A percentile compares a stretch with the other conserved stretches of the same genome.
These are phyloP conservation scores for Ceratosolen fusciceps DNA, from an alignment of 1,140 invertebrate species.

Conservation along the genomic window DNA sequence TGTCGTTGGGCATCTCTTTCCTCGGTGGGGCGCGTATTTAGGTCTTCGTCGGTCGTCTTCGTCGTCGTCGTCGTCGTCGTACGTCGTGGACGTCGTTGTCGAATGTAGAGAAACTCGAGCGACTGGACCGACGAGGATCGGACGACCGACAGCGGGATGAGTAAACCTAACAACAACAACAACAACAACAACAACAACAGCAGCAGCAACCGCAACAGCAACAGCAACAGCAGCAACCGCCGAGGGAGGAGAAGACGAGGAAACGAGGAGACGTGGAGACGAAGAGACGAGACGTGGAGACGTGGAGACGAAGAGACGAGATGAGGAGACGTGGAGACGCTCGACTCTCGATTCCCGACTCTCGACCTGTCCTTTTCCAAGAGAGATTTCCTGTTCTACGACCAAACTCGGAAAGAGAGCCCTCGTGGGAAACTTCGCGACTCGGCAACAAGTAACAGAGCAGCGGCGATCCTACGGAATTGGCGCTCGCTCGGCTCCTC, in stretches of 20 bases:
- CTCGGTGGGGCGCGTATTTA: not conserved
- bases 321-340: too few relatives aligned
- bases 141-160: constrained; percentile 3
- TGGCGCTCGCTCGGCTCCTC: not conserved
- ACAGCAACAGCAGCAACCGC: too few relatives aligned
- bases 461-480: not conserved
- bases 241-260: too few relatives aligned
- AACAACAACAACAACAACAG: too few relatives aligned
- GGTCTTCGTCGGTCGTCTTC: too few relatives aligned
- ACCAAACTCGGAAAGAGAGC: constrained; percentile 6
- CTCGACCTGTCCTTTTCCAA: constrained; percentile 15
- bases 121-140: not conserved
- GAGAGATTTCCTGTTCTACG: constrained; percentile 16
- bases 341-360: not conserved
- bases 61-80: too few relatives aligned
- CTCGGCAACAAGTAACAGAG: not conserved
- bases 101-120: not conserved
- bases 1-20: too few relatives aligned
- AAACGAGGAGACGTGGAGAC: too few relatives aligned
- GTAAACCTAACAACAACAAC: too few relatives aligned
- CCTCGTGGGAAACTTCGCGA: not conserved
- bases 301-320: not conserved
- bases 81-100: too few relatives aligned
- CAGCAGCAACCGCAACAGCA: too few relatives aligned
- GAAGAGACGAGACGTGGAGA: too few relatives aligned